These are phyloP conservation scores for Eclectus roratus DNA, from an alignment of 2,113 vertebrate species.

Conservation along the genomic window DNA sequence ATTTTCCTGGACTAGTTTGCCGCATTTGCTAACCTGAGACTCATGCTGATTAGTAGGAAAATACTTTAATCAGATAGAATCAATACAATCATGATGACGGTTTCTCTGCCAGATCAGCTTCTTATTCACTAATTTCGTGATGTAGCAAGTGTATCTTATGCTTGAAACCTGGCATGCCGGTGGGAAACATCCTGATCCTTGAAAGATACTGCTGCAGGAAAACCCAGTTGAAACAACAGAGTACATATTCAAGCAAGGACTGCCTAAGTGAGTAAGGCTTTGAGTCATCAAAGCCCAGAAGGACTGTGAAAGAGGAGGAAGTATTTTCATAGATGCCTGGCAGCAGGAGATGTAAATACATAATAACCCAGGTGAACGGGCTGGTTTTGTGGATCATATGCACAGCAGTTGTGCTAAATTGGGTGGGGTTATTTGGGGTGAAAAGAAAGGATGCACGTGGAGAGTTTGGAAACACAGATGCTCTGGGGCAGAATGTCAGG, in stretches of 20 bases:
- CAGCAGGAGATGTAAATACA: constrained; percentile 35
- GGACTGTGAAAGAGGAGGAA: neutral
- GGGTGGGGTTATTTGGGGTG: constrained; percentile 19
- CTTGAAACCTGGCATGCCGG: neutral
- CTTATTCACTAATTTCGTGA: neutral
- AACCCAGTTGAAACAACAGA: neutral
- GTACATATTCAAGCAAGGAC: neutral
- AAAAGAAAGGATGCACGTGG: neutral
- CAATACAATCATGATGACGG: neutral
- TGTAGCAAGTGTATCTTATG: neutral
- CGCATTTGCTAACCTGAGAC: neutral
- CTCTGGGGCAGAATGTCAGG: neutral
- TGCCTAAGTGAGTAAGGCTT: neutral
- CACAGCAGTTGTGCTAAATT: constrained; percentile 26
- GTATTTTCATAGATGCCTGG: neutral
- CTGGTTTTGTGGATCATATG: neutral
- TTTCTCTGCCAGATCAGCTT: neutral
- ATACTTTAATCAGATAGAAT: neutral
- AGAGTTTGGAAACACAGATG: constrained; percentile 30
- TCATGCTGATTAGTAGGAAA: neutral
- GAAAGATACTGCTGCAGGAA: neutral
- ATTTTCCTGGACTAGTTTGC: neutral
- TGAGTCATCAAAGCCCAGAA: constrained; percentile 5
- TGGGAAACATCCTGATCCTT: neutral
- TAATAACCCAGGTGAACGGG: neutral